phyloP scores from a whole-genome alignment of 2,113 vertebrate species.

The Hemicordylus capensis region DNA sequence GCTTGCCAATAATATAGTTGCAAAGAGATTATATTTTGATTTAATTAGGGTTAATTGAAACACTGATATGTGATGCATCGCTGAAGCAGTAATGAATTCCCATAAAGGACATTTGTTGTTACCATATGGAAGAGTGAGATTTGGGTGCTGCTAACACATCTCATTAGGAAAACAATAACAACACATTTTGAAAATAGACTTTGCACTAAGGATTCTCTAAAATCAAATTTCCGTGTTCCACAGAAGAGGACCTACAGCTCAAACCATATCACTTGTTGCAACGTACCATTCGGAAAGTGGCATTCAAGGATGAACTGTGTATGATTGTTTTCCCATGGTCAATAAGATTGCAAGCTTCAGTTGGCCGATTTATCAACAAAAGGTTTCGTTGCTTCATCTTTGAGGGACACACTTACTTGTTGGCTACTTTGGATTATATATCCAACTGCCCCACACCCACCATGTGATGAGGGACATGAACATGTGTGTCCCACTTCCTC shows the following conservation, averaged over 20 bases:
- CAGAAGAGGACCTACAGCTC: background rate
- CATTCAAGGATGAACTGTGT: background rate
- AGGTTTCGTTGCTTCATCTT: background rate
- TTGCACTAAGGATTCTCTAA: slow-evolving; percentile 26
- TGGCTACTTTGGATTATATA: too few relatives aligned
- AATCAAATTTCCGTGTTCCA: background rate
- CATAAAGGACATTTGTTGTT: slow-evolving; percentile 21
- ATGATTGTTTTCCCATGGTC: background rate
- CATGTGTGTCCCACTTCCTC: too few relatives aligned
- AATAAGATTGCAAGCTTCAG: background rate
- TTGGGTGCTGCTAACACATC: slow-evolving; percentile 19
- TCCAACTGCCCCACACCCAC: too few relatives aligned
- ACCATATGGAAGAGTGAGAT: slow-evolving; percentile 27
- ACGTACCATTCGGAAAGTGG: background rate
- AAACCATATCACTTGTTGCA: background rate
- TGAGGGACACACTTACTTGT: background rate
- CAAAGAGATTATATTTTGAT: slow-evolving; percentile 60
- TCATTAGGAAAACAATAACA: background rate
- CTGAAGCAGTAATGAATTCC: slow-evolving; percentile 37
- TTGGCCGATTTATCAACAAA: background rate
- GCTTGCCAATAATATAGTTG: slow-evolving; percentile 63
- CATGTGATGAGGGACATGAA: too few relatives aligned
- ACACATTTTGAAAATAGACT: background rate
- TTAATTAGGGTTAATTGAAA: slow-evolving; percentile 72
- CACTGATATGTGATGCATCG: slow-evolving; percentile 53